phyloP scores from a whole-genome alignment of 1,140 invertebrate species.

The Trachelipus rathkii region DNA sequence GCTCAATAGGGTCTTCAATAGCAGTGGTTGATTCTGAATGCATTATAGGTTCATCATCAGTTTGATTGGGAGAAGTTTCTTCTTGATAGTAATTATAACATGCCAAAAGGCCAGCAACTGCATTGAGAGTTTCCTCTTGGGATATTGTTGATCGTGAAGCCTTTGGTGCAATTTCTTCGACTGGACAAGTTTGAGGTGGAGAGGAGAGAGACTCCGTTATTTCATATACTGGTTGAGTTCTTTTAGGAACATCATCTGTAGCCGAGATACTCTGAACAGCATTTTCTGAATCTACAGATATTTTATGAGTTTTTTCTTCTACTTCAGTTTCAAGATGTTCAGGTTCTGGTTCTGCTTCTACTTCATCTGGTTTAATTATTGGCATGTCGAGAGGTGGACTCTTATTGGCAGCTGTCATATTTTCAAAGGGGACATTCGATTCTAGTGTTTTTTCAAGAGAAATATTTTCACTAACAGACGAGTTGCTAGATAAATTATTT shows the following conservation, averaged over 20 bases:
- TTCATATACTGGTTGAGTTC: conserved; percentile 33
- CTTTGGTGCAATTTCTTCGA: conserved; percentile 45
- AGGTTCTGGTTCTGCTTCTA: not conserved
- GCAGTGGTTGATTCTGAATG: conserved; percentile 55
- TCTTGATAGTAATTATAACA: conserved; percentile 43
- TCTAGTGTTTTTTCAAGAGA: too few species aligned
- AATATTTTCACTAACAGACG: too few species aligned
- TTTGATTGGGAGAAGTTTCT: conserved; percentile 26
- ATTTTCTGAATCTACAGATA: not conserved
- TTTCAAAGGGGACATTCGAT: not conserved
- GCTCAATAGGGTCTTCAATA: conserved; percentile 58
- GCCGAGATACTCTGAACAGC: not conserved
- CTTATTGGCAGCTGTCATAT: not conserved
- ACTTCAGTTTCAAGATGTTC: not conserved
- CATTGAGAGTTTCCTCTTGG: conserved; percentile 87
- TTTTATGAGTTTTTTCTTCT: not conserved
- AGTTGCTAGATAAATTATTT: too few species aligned
- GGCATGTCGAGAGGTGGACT: conserved; percentile 30
- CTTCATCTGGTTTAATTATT: conserved; percentile 26
- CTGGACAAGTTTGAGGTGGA: conserved; percentile 37
- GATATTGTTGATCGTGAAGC: conserved; percentile 73
- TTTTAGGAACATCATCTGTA: not conserved
- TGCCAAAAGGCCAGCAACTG: conserved; percentile 71
- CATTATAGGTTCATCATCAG: conserved; percentile 40
- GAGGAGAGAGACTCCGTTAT: conserved; percentile 30